These are phyloP conservation scores for Choloepus didactylus DNA, from an alignment of 2,797 vertebrate species.

Conservation along the genomic window DNA sequence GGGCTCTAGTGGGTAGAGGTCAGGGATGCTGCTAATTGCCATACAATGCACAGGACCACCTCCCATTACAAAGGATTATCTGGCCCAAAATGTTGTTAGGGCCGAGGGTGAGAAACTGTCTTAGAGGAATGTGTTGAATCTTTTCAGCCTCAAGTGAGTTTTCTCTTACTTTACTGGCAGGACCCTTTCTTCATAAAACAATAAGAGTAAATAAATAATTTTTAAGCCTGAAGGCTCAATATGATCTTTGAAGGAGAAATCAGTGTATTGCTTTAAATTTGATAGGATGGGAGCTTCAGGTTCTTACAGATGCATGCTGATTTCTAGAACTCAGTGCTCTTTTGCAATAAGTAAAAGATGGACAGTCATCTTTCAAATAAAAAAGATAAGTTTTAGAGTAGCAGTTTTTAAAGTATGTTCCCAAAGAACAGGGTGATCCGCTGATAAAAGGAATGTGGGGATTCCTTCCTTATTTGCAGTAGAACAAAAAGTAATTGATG, in stretches of 20 bases:
- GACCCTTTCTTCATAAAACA: constrained; percentile 50
- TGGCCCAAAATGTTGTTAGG: neutral
- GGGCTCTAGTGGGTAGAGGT: neutral
- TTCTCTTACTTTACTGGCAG: neutral
- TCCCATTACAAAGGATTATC: neutral
- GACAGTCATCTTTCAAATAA: neutral
- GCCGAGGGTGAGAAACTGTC: neutral
- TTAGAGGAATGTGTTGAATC: neutral
- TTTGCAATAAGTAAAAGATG: neutral
- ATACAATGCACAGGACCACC: neutral
- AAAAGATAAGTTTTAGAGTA: constrained; percentile 24
- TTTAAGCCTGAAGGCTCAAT: constrained; percentile 18
- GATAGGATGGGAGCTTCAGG: neutral
- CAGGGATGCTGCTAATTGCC: neutral
- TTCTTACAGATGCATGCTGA: neutral
- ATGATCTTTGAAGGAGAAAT: neutral
- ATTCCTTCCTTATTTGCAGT: constrained; percentile 34
- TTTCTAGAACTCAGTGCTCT: neutral
- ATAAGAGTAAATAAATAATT: constrained; percentile 6
- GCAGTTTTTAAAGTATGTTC: constrained; percentile 45
- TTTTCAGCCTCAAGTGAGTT: neutral
- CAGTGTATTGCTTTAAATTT: neutral
- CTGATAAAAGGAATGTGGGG: constrained; percentile 40
- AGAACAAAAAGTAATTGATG: constrained; percentile 24
- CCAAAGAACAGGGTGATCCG: constrained; percentile 37